Base-by-base conservation (phyloP, 2,888 invertebrate genomes). In the Polylopha cassiicola region DNA sequence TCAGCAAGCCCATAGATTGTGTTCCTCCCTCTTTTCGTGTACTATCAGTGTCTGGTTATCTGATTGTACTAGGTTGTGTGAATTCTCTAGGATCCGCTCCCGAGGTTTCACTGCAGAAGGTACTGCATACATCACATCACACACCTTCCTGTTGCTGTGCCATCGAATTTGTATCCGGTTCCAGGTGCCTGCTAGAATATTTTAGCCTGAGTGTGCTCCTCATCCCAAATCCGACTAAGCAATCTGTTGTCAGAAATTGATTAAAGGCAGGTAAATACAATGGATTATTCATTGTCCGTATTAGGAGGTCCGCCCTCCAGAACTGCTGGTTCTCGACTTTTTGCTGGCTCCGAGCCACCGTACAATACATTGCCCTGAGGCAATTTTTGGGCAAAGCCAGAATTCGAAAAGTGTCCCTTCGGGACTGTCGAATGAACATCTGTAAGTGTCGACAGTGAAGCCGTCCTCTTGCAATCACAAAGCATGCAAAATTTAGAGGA, bases 21-120 rank as follows among this genome's bases (percentile, higher is more conserved):
- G 53, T 51, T 1, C 53, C 52, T 1, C 52, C 52, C 16, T 55
- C 42, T 13, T 51, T 54, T 1, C 31, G 43, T 4, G 51, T 2
- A 50, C 41, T 0, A 37, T 46, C 7, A 44, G 29, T 2, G 56
- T 43, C 10, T 28, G 28, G 21, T 48, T 52, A 50, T 52, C 55
- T 11, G 49, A 39, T 9, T 54, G 51, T 3, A 48, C n/a, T 6
- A 36, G 13, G 2, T 37, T 14, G 4, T 23, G 30, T 5, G 18
- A 13, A 11, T 27, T 26, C 13, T 20, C 8, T 11, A 37, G 21
- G 11, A 3, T 10, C 4, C 11, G 13, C 3, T 15, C 24, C 11
- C 34, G 27, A n/a, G 9, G 9, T n/a, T 28, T 32, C 15, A 44
- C 18, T 2, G 27, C 36, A 13, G 41, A 20, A n/a, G 27, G 9